Conservation (phyloP, 2,113 vertebrate species). For the Cacatua alba region DNA sequence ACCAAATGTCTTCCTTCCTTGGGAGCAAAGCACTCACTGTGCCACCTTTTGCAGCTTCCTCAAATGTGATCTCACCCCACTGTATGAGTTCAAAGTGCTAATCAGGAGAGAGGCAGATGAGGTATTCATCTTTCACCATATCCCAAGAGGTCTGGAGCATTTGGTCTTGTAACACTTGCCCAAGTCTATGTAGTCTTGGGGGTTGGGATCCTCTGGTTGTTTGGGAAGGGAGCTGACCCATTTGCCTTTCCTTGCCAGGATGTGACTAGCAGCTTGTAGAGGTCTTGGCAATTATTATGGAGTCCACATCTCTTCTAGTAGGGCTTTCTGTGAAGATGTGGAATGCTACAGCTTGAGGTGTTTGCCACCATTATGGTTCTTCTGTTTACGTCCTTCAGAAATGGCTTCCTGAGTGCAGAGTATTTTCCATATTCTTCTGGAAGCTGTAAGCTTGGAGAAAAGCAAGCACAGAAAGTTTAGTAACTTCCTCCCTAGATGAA, state of each 20-base stretch:
- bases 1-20: slow-evolving; percentile 29
- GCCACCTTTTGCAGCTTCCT: slow-evolving; percentile 19
- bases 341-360: background rate
- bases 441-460: background rate
- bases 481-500: background rate
- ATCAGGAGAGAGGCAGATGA: background rate
- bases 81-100: background rate
- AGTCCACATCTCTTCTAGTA: background rate
- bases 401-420: background rate
- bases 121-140: background rate
- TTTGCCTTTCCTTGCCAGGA: slow-evolving; percentile 1
- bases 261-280: background rate
- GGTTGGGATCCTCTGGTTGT: background rate
- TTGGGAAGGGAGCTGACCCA: background rate
- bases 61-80: background rate
- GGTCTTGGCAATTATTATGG: background rate
- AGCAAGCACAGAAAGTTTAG: background rate
- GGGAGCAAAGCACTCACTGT: background rate
- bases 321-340: background rate
- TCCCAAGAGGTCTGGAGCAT: slow-evolving; percentile 5
- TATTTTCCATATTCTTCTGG: background rate
- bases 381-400: background rate
- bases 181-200: background rate
- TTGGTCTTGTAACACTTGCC: slow-evolving; percentile 24
- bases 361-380: background rate